Evolutionary conservation across 2,797 vertebrate species (phyloP), one percentile per base, ranked within the genome.

Genomic region (Protosalanx chinensis): DNA sequence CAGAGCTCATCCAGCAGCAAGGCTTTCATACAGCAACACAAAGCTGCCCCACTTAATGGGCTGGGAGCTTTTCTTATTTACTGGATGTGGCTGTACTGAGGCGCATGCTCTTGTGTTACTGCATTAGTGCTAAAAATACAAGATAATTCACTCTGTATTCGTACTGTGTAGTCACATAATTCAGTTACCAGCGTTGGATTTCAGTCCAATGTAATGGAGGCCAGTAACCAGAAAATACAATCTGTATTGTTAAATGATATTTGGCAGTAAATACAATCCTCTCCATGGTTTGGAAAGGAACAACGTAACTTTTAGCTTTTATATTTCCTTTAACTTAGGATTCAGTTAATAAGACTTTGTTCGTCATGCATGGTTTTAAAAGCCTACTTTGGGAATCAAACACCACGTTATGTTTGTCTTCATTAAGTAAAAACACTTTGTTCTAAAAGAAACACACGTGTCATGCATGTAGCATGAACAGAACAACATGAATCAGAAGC

Each of bases 171-270:
- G 62, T 83, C 78, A 79, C 59, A 72, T 85, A 73, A 88, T 80
- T 82, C 76, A 87, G 62, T 87, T 85, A 81, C 76, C 70, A 73
- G 77, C 80, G 77, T 83, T 80, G 68, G 68, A 86, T 89, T 89
- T 89, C 80, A 82, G 71, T 67, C 57, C 74, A 78, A 79, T 80
- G 41, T 86, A 76, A 69, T 23, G 62, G 71, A 85, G 77, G 76
- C 73, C 75, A 60, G 67, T 74, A 70, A 66, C 64, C 77, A 86
- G 73, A 46, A 78, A 83, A 86, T 85, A 79, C 13, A 13, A 46
- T 81, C 72, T 63, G 77, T 70, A 76, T 75, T 77, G 75, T 68
- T 72, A 79, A 60, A 83, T 71, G 61, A 76, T 82, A 82, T 75
- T 82, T 81, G 67, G 60, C 59, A 73, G 74, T 73, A 85, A 80